Base-by-base conservation (phyloP, 2,797 vertebrate genomes). In the Huso huso region DNA sequence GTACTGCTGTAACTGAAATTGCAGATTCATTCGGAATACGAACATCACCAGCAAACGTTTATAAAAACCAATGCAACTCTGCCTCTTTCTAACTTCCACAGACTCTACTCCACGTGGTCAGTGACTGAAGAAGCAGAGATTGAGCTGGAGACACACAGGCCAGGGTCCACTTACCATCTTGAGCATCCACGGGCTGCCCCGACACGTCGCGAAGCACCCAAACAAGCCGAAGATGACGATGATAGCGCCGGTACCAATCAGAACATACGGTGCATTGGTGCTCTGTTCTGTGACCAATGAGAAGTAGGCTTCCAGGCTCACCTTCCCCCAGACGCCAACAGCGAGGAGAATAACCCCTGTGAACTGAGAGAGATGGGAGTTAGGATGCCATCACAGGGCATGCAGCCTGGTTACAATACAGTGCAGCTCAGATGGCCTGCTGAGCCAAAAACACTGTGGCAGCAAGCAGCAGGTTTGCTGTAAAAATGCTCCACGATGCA, bases 171-270 rank as follows among this genome's bases (percentile, higher is more conserved):
- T 73, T 75, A 98, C 96, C 93, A 97, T 81, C 86, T 98, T 99
- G 48, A 99, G 88, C 96, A 99, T 98, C 95, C 96, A 98, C 0
- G 95, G 91, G 83, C 91, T 97, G 63, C 93, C 93, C 0, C 94
- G 90, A 79, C 95, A 97, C 3, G 96, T 96, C 18, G 95, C 95
- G 0, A 96, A 96, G 84, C 95, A 98, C 10, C 96, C 95, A 2
- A 99, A 99, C 72, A 96, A 88, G 15, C 94, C 95, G 68, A 98
- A 91, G 68, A 98, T 91, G 77, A 98, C 88, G 52, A 99, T 92
- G 76, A 85, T 81, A 13, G 93, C 89, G 23, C 96, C 95, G 0
- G 95, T 94, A 51, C 93, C 94, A 63, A 96, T 93, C 68, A 98
- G 92, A 67, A 98, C 93, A 52, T 95, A 98, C 51, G 96, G 95